Evolutionary conservation across 2,888 invertebrate genomes (phyloP).

Genomic region (Drosophila tripunctata): DNA sequence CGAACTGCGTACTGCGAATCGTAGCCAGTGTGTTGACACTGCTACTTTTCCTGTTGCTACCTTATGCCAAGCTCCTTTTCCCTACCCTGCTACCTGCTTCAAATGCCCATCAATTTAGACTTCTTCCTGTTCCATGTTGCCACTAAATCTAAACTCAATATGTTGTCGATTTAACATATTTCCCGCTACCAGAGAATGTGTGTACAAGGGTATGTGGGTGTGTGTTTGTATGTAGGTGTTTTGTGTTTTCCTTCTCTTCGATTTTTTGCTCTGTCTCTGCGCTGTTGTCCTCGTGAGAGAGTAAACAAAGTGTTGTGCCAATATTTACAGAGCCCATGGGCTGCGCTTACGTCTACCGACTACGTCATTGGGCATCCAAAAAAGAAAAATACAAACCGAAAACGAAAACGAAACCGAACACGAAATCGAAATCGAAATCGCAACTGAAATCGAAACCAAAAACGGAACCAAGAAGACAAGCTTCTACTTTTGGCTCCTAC

Average conservation of each 20-base stretch:
- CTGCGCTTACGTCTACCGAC: constrained; percentile 50
- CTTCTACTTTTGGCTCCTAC: background rate
- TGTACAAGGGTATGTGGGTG: background rate
- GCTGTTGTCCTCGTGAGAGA: constrained; percentile 22
- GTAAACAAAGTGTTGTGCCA: constrained; percentile 72
- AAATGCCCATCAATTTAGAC: background rate
- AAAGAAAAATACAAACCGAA: too few relatives aligned
- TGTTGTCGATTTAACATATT: constrained; percentile 74
- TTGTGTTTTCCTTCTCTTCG: background rate
- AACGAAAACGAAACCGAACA: background rate
- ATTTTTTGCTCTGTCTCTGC: constrained; percentile 3
- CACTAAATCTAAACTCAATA: constrained; percentile 77
- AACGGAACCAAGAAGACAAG: background rate
- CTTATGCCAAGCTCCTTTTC: too few relatives aligned
- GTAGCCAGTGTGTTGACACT: constrained; percentile 34
- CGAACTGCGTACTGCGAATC: constrained; percentile 40
- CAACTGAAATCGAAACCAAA: constrained; percentile 6
- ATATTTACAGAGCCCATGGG: constrained; percentile 70
- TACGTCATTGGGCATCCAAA: constrained; percentile 43
- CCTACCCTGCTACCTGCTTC: background rate
- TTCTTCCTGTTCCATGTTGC: constrained; percentile 37
- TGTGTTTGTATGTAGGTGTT: constrained; percentile 9
- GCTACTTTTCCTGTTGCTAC: background rate
- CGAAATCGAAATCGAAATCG: constrained; percentile 9
- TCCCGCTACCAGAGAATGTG: constrained; percentile 1